Percentiles rank a stretch among this genome's conserved stretches.
Evolutionary conservation across 2,113 vertebrate species (phyloP).

Genomic region (Corythaeola cristata): DNA sequence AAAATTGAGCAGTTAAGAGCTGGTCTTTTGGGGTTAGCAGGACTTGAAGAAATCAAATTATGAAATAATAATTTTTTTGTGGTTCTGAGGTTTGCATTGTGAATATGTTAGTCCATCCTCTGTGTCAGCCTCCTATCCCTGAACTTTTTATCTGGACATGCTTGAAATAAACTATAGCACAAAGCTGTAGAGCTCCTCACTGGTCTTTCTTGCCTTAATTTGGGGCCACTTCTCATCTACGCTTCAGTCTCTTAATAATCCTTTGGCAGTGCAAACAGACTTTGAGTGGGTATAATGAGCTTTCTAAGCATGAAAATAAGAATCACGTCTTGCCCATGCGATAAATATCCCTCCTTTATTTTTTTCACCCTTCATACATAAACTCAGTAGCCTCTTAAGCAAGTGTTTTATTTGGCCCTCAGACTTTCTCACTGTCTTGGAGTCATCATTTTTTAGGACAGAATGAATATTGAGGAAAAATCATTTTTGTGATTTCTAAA

Average conservation of each 20-base stretch:
- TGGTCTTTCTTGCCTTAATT: neutral
- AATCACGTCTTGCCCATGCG: neutral
- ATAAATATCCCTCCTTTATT: neutral
- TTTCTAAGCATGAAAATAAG: neutral
- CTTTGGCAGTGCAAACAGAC: neutral
- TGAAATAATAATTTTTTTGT: constrained; percentile 40
- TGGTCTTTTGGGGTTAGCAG: constrained; percentile 13
- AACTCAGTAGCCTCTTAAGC: neutral
- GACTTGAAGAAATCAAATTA: constrained; percentile 10
- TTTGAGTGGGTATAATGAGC: neutral
- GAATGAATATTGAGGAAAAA: neutral
- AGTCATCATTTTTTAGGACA: neutral
- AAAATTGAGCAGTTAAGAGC: constrained; percentile 48
- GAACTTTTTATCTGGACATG: neutral
- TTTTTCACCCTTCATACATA: neutral
- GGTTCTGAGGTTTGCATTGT: neutral
- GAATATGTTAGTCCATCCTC: neutral
- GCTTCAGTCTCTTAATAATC: neutral
- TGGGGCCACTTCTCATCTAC: neutral
- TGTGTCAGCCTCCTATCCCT: neutral
- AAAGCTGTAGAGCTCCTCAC: neutral
- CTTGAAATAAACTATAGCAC: neutral
- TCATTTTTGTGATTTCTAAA: neutral
- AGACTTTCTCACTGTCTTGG: neutral
- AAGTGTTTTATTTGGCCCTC: neutral